Conservation (phyloP, 2,113 vertebrate species). For the Labeo rohita region DNA sequence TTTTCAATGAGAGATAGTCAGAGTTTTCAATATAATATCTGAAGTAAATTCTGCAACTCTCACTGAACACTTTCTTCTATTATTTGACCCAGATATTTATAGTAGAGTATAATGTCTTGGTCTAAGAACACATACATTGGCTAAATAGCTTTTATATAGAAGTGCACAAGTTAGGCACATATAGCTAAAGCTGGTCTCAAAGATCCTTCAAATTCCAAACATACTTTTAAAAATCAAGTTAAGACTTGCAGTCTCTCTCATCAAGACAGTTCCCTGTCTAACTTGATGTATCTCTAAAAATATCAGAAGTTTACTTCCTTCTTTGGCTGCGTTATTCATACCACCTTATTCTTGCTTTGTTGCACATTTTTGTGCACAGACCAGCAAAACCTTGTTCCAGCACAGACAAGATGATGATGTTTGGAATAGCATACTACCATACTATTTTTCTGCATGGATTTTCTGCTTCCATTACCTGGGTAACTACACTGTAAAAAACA, state of each 20-base stretch:
- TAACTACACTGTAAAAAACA: neutral
- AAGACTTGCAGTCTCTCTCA: slow-evolving; percentile 61
- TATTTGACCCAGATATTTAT: neutral
- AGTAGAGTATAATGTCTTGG: neutral
- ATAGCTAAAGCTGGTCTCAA: neutral
- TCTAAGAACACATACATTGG: neutral
- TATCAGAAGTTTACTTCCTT: slow-evolving; percentile 13
- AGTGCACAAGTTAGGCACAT: neutral
- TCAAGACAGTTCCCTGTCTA: slow-evolving; percentile 8
- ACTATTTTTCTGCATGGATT: neutral
- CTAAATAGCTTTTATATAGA: neutral
- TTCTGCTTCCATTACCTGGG: neutral
- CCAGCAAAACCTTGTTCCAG: neutral
- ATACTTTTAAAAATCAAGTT: slow-evolving; percentile 68
- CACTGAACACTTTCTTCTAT: neutral
- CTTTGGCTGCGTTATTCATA: neutral
- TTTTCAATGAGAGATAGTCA: neutral
- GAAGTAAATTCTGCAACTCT: neutral
- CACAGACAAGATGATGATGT: neutral
- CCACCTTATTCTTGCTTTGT: neutral
- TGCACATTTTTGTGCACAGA: neutral
- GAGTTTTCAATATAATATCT: neutral
- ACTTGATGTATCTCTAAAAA: slow-evolving; percentile 16
- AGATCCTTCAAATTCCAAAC: slow-evolving; percentile 67
- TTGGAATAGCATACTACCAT: neutral